phyloP scores from a whole-genome alignment of 1,140 invertebrate species.

The Drosophila micromelanica region DNA sequence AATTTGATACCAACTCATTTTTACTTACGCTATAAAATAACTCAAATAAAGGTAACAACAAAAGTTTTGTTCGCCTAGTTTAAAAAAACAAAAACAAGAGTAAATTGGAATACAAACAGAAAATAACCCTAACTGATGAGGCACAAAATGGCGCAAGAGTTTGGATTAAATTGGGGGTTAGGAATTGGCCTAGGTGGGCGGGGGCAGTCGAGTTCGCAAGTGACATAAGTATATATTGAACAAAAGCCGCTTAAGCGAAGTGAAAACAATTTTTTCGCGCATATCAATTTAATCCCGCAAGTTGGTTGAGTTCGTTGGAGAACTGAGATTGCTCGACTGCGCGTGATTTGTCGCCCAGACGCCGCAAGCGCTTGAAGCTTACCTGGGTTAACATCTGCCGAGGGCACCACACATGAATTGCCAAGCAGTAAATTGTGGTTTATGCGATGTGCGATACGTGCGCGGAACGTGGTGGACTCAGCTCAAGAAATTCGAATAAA shows the following conservation, averaged over 20 bases:
- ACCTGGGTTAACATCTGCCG: conserved; percentile 2
- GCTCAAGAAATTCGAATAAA: neutral
- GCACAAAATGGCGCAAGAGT: conserved; percentile 25
- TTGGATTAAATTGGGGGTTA: conserved; percentile 1
- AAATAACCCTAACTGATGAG: neutral
- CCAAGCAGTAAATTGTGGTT: conserved; percentile 65
- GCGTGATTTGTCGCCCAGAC: conserved; percentile 56
- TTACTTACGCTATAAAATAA: neutral
- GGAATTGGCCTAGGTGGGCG: neutral
- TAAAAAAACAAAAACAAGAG: neutral
- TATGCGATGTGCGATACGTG: conserved; percentile 57
- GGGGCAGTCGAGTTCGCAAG: conserved; percentile 12
- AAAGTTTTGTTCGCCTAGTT: neutral
- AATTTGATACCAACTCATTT: conserved; percentile 39
- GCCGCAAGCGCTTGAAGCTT: conserved; percentile 16
- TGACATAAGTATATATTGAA: conserved; percentile 24
- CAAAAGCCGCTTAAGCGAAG: conserved; percentile 50
- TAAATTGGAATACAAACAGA: neutral
- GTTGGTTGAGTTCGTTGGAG: neutral
- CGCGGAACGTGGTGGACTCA: conserved; percentile 1
- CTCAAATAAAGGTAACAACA: neutral
- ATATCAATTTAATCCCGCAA: conserved; percentile 63
- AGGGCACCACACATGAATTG: conserved; percentile 20
- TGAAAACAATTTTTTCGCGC: conserved; percentile 51
- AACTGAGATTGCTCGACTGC: conserved; percentile 24